Evolutionary conservation across 1,140 invertebrate species (phyloP).

Genomic region (honey bee (Apis mellifera)): DNA sequence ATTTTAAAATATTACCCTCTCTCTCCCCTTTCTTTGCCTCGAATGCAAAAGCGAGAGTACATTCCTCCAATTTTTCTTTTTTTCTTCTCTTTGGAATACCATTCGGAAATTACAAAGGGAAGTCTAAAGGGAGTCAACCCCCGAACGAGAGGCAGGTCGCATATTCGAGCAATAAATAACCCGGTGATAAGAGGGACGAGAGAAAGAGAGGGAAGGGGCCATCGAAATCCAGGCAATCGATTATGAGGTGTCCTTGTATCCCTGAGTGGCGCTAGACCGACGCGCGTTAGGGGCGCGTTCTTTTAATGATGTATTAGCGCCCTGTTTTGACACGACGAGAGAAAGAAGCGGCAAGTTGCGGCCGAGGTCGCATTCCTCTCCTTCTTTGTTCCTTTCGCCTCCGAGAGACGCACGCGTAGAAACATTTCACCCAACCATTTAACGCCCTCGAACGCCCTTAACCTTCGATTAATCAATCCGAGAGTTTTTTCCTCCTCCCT

Average conservation of each 20-base stretch:
- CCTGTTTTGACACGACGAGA: conserved; percentile 67
- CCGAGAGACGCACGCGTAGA: conserved; percentile 51
- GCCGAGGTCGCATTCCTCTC: conserved; percentile 60
- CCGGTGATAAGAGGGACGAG: conserved; percentile 4
- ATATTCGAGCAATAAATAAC: conserved; percentile 19
- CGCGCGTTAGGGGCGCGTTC: conserved; percentile 50
- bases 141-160: background rate
- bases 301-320: conserved; percentile 72
- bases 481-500: conserved; percentile 49
- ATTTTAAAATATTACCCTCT: no score
- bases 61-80: no score
- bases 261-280: conserved; percentile 47
- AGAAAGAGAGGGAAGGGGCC: background rate
- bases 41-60: no score
- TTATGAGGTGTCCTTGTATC: conserved; percentile 57
- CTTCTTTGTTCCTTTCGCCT: conserved; percentile 55
- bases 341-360: conserved; percentile 65
- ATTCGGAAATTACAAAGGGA: background rate
- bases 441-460: conserved; percentile 61
- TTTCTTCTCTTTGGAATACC: no score
- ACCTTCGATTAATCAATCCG: conserved; percentile 67
- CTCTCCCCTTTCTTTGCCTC: no score
- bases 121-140: no score
- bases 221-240: conserved; percentile 62
- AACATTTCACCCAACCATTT: conserved; percentile 66